Evolutionary conservation across 1,140 invertebrate genomes (phyloP).

Genomic region (Drosophila pandora): DNA sequence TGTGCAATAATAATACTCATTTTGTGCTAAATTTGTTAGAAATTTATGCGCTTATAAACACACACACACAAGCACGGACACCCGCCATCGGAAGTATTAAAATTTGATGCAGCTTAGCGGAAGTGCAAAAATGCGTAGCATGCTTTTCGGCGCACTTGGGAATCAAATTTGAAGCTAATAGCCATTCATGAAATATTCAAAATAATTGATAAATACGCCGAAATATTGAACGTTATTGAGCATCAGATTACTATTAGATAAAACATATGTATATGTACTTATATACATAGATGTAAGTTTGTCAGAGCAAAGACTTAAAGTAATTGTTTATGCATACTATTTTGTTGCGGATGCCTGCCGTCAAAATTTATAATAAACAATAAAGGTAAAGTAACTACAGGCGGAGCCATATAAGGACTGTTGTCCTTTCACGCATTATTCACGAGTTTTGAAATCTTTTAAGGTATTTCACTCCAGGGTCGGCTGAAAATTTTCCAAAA

Average conservation of each 20-base stretch:
- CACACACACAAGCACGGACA: constrained; percentile 13
- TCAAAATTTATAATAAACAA: too few species aligned
- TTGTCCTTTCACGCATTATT: too few species aligned
- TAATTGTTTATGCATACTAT: neutral
- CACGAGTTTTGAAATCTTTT: too few species aligned
- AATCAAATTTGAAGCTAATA: constrained; percentile 15
- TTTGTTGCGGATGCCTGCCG: constrained; percentile 1
- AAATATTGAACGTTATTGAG: constrained; percentile 20
- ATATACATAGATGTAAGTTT: neutral
- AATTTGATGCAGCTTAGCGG: constrained; percentile 47
- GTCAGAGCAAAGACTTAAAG: neutral
- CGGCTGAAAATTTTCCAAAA: too few species aligned
- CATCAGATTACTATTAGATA: neutral
- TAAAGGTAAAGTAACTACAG: too few species aligned
- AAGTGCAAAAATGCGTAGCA: constrained; percentile 33
- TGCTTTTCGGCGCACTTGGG: constrained; percentile 13
- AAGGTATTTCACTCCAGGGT: too few species aligned
- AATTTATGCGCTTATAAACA: constrained; percentile 44
- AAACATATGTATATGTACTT: too few species aligned
- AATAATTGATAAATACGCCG: constrained; percentile 19
- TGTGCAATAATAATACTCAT: constrained; percentile 70
- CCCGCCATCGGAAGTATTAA: constrained; percentile 30
- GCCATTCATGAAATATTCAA: constrained; percentile 41
- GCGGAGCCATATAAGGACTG: too few species aligned
- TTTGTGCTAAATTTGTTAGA: constrained; percentile 74